Conservation (phyloP, 2,113 vertebrate species). For the human region DNA sequence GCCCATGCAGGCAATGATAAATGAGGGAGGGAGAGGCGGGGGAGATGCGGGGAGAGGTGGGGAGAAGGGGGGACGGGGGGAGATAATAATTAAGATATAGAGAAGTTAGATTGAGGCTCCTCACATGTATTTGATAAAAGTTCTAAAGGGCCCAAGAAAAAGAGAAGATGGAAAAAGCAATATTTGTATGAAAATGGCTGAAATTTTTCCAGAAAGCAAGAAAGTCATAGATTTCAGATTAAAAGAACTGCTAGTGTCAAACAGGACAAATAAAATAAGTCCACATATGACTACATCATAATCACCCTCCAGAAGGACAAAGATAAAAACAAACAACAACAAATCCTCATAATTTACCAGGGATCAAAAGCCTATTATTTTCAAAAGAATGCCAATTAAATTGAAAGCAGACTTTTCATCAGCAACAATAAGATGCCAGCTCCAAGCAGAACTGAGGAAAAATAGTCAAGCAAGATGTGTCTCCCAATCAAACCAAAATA, state of each 20-base stretch:
- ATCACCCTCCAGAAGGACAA: neutral
- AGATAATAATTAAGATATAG: neutral
- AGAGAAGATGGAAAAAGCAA: neutral
- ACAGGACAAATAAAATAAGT: neutral
- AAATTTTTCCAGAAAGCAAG: neutral
- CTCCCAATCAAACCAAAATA: neutral
- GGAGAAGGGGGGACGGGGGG: neutral
- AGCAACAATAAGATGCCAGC: neutral
- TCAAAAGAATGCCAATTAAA: neutral
- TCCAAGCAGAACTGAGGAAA: neutral
- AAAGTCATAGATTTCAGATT: neutral
- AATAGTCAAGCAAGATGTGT: neutral
- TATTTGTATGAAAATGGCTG: neutral
- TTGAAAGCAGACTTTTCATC: neutral
- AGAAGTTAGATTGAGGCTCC: neutral
- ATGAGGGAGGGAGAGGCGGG: neutral
- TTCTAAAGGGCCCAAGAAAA: neutral
- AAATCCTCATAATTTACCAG: neutral
- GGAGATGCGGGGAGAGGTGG: accelerated
- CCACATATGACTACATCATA: neutral
- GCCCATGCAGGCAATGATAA: neutral
- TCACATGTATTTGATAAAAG: neutral
- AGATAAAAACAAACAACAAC: neutral
- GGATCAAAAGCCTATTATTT: neutral
- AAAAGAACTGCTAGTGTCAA: neutral